phyloP scores from a whole-genome alignment of 2,797 vertebrate species.

The Catamblyrhynchus diadema region DNA sequence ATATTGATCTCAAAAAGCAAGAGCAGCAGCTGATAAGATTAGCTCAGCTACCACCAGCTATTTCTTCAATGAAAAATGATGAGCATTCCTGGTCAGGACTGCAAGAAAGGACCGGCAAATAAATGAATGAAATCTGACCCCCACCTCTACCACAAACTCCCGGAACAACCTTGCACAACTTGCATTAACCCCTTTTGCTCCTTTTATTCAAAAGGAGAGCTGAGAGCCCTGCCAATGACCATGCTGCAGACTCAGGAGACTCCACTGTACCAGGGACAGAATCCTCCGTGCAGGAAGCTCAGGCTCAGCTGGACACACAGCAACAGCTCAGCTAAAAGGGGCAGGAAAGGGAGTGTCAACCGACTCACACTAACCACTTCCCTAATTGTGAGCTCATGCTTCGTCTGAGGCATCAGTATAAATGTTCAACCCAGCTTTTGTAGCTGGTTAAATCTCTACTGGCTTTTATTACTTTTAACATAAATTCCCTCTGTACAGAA shows the following conservation, averaged over 20 bases:
- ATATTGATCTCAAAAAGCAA: neutral
- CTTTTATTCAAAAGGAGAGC: neutral
- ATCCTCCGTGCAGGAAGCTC: neutral
- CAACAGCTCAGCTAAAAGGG: neutral
- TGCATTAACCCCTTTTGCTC: neutral
- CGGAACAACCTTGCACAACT: neutral
- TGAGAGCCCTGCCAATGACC: neutral
- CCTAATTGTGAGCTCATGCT: neutral
- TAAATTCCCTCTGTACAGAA: neutral
- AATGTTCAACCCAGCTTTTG: neutral
- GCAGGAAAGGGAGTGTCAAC: neutral
- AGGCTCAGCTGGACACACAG: fast-evolving
- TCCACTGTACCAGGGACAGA: neutral
- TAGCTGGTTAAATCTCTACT: neutral
- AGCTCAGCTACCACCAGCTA: neutral
- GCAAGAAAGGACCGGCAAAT: neutral
- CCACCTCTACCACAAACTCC: neutral
- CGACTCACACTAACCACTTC: neutral
- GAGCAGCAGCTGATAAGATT: neutral
- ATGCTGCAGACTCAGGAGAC: fast-evolving
- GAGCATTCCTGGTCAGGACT: neutral
- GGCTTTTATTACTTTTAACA: neutral
- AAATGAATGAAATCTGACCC: neutral
- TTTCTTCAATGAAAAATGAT: neutral
- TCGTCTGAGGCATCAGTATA: neutral